Percentiles rank a stretch among this genome's conserved stretches.
phyloP scores from a whole-genome alignment of 2,888 invertebrate genomes.

The Eilema caniola region DNA sequence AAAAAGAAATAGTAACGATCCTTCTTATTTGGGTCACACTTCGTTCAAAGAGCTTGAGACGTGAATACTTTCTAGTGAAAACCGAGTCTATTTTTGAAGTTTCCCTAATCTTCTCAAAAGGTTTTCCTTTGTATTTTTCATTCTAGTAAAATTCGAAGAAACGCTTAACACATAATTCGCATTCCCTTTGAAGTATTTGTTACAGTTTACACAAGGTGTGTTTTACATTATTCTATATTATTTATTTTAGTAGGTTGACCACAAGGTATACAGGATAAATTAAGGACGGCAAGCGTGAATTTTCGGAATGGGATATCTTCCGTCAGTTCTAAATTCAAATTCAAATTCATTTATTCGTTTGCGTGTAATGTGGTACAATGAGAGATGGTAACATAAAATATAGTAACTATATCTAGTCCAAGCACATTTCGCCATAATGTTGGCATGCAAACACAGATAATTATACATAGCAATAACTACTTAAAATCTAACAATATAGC shows the following conservation, averaged over 20 bases:
- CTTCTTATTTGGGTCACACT: neutral
- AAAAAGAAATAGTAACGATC: neutral
- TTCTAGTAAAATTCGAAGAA: neutral
- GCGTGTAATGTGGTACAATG: no score
- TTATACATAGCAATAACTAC: no score
- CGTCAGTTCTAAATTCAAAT: no score
- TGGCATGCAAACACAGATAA: no score
- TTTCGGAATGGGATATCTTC: no score
- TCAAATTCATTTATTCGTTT: no score
- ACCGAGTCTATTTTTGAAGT: neutral
- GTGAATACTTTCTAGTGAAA: neutral
- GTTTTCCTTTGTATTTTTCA: neutral
- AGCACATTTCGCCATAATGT: no score
- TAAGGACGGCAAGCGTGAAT: no score
- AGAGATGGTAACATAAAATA: no score
- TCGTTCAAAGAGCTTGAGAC: neutral
- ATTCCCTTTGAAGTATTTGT: conserved; percentile 5
- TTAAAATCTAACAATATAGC: no score
- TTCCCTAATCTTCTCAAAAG: conserved; percentile 8
- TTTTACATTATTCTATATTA: neutral
- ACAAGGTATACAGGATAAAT: neutral
- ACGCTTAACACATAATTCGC: neutral
- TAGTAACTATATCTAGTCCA: no score
- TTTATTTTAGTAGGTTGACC: neutral
- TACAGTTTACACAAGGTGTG: neutral